A percentile compares a stretch with the other conserved stretches of the same genome.
Conservation (phyloP, 2,888 invertebrate genomes). For the Orthosia cruda region DNA sequence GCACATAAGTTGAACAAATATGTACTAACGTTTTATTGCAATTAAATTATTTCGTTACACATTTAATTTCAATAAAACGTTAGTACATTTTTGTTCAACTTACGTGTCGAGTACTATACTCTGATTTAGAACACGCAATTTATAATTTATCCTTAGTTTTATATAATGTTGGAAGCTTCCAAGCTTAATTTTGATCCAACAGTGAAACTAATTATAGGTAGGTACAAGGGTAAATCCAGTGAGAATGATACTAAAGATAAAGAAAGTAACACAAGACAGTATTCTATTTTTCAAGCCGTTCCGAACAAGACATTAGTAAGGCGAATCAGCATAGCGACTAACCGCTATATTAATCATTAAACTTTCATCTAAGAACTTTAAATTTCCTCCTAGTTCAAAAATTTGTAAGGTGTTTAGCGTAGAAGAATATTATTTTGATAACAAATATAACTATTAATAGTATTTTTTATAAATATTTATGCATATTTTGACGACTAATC, state of each 20-base stretch:
- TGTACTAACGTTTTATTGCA: no score
- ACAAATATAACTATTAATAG: constrained; percentile 85
- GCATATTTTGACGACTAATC: constrained; percentile 79
- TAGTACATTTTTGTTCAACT: no score
- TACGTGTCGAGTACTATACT: neutral
- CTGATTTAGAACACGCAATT: constrained; percentile 53
- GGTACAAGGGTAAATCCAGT: constrained; percentile 50
- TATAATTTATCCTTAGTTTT: constrained; percentile 48
- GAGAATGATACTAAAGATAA: constrained; percentile 55
- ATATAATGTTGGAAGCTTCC: constrained; percentile 60
- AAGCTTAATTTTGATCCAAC: constrained; percentile 59
- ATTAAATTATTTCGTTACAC: no score
- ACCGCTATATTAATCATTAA: constrained; percentile 79
- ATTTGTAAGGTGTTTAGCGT: constrained; percentile 89
- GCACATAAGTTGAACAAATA: no score
- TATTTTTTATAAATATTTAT: constrained; percentile 82
- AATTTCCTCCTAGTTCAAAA: constrained; percentile 83
- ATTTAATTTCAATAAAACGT: no score
- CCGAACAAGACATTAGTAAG: constrained; percentile 80
- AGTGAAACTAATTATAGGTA: constrained; percentile 49
- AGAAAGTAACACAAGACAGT: constrained; percentile 59
- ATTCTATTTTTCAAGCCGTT: constrained; percentile 76
- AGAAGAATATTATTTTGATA: constrained; percentile 90
- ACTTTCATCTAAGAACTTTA: constrained; percentile 85
- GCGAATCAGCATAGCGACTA: constrained; percentile 83